A percentile compares a stretch with the other conserved stretches of the same genome.
Evolutionary conservation across 2,888 invertebrate genomes (phyloP).

Genomic region (Polylopha cassiicola): DNA sequence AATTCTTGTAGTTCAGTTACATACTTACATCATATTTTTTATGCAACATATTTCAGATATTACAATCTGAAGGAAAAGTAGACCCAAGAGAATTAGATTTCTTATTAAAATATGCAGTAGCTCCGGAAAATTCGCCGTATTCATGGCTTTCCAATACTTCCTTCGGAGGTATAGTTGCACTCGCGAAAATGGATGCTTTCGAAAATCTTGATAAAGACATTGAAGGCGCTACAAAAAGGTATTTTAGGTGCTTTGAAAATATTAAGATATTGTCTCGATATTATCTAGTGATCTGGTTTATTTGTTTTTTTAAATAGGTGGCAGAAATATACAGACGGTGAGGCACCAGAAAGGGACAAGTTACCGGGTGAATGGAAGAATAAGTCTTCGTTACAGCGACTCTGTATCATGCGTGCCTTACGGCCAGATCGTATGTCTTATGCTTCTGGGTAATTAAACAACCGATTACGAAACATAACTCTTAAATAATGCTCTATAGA

Average conservation of each 20-base stretch:
- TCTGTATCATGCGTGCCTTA: conserved; percentile 95
- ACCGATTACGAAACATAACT: not conserved
- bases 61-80: conserved; percentile 79
- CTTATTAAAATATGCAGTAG: conserved; percentile 88
- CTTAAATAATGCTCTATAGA: no score
- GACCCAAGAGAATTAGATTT: conserved; percentile 89
- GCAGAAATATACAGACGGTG: conserved; percentile 94
- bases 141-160: conserved; percentile 86
- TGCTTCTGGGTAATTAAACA: conserved; percentile 80
- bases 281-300: no score
- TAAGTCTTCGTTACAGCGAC: conserved; percentile 87
- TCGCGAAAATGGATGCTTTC: conserved; percentile 87
- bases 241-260: conserved; percentile 5
- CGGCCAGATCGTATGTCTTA: conserved; percentile 97
- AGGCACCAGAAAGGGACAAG: conserved; percentile 95
- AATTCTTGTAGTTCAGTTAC: no score
- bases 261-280: no score
- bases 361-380: conserved; percentile 98
- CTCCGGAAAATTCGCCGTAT: conserved; percentile 85
- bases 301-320: conserved; percentile 82
- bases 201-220: conserved; percentile 92
- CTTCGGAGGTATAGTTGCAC: conserved; percentile 90
- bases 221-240: conserved; percentile 90
- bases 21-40: not conserved
- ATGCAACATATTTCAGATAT: conserved; percentile 25